phyloP scores from a whole-genome alignment of 2,888 invertebrate species.

The Linnaemya tessellans region DNA sequence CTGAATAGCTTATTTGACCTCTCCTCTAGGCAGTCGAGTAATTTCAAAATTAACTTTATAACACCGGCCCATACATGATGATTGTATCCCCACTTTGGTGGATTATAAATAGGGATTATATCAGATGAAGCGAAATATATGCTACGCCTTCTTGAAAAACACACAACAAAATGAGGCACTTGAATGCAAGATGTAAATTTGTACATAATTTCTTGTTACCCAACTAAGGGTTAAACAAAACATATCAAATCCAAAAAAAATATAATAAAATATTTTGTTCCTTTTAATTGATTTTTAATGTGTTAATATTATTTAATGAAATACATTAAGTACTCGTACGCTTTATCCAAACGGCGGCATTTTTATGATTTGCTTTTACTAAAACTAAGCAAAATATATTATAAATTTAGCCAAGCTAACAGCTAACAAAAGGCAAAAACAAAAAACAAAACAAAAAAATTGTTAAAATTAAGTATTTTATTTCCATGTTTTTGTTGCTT shows the following conservation, averaged over 20 bases:
- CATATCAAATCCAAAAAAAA: slow-evolving; percentile 1
- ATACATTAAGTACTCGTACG: slow-evolving; percentile 38
- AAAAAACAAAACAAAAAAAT: not conserved
- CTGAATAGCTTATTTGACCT: too few species aligned
- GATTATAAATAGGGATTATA: too few species aligned
- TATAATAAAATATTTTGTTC: slow-evolving; percentile 19
- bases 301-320: slow-evolving; percentile 59
- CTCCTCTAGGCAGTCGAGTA: too few species aligned
- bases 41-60: too few species aligned
- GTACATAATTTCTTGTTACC: too few species aligned
- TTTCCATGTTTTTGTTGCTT: slow-evolving; percentile 27
- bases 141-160: too few species aligned
- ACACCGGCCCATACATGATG: too few species aligned
- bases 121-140: too few species aligned
- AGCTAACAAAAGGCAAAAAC: too few species aligned
- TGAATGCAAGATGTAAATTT: too few species aligned
- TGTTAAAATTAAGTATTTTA: slow-evolving; percentile 24
- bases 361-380: slow-evolving; percentile 29
- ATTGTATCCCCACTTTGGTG: too few species aligned
- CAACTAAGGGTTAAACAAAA: not conserved
- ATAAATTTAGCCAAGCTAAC: not conserved
- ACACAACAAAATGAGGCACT: too few species aligned
- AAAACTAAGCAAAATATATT: not conserved
- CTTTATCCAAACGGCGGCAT: slow-evolving; percentile 42
- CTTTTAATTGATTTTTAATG: slow-evolving; percentile 63